Base-by-base conservation (phyloP, 2,113 vertebrate species). In the Numida meleagris region DNA sequence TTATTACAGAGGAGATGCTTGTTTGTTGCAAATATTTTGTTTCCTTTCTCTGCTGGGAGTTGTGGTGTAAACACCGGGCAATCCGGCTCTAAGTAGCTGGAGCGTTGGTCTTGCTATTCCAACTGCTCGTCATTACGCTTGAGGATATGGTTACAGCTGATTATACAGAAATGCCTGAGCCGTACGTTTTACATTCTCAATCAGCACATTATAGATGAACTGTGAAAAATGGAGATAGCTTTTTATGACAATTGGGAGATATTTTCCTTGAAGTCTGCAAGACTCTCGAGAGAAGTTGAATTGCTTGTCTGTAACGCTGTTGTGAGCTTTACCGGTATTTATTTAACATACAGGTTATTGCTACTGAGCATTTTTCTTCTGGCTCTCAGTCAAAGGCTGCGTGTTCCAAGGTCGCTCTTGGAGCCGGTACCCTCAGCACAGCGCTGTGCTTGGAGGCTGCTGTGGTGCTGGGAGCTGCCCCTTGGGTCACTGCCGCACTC, bases 231-330 rank as follows among this genome's bases (percentile, higher is more conserved):
- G 82, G 90, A 97, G 96, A 96, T 94, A 92, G 80, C 68, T 97
- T 97, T 98, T 98, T 97, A 97, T 96, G 96, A 96, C 97, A 98
- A 98, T 97, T 98, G 95, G 91, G 97, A 98, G 95, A 94, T 97
- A 85, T 96, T 98, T 98, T 96, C 87, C 95, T 98, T 97, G 93
- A 97, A 97, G 95, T 95, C 84, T 94, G 82, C 93, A 97, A 97
- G 91, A 82, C 96, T 93, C 97, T 92, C 91, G 91, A 97, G 97
- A 96, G 94, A 96, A 90, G 71, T 82, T 87, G 88, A 97, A 97
- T 97, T 97, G 94, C 91, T 96, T 97, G 91, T 94, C 95, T 97
- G 70, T 97, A 98, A 98, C 98, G 97, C 97, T 96, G 92, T 97
- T 98, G 84, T 94, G 97, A 98, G 92, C 90, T 96, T 90, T 97